phyloP scores from a whole-genome alignment of 2,888 invertebrate genomes.

The Melangyna quadrimaculata region DNA sequence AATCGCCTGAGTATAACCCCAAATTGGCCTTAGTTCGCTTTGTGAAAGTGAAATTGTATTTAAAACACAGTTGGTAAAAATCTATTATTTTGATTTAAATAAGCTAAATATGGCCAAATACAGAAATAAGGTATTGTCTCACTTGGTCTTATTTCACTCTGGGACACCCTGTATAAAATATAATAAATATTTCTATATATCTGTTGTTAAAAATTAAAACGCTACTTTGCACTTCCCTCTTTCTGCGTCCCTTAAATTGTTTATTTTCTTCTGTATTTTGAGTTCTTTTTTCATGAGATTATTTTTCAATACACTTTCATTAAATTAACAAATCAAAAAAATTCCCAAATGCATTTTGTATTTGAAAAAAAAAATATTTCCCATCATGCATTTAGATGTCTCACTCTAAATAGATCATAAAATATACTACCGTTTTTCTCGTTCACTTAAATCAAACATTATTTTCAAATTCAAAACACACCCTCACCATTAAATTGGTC shows the following conservation, averaged over 20 bases:
- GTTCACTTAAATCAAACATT: background rate
- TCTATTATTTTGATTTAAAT: too few relatives aligned
- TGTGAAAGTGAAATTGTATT: too few relatives aligned
- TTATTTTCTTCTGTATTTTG: background rate
- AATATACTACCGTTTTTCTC: background rate
- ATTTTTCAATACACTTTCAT: background rate
- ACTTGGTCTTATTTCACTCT: too few relatives aligned
- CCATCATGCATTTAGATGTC: background rate
- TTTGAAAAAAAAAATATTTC: background rate
- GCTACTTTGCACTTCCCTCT: background rate
- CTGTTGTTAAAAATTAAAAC: too few relatives aligned
- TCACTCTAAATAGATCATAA: background rate
- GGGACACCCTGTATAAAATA: too few relatives aligned
- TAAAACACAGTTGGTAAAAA: too few relatives aligned
- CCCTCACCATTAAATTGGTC: constrained; percentile 11
- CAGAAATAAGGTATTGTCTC: too few relatives aligned
- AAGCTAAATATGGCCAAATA: too few relatives aligned
- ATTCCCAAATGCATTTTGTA: background rate
- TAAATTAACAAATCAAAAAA: constrained; percentile 16
- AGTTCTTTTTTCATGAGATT: background rate
- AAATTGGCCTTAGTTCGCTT: too few relatives aligned
- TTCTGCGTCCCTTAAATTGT: background rate
- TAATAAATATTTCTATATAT: too few relatives aligned
- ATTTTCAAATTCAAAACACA: background rate
- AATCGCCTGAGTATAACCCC: too few relatives aligned